Evolutionary conservation across 2,113 vertebrate species (phyloP).

Genomic region (Thoracochromis brauschi): DNA sequence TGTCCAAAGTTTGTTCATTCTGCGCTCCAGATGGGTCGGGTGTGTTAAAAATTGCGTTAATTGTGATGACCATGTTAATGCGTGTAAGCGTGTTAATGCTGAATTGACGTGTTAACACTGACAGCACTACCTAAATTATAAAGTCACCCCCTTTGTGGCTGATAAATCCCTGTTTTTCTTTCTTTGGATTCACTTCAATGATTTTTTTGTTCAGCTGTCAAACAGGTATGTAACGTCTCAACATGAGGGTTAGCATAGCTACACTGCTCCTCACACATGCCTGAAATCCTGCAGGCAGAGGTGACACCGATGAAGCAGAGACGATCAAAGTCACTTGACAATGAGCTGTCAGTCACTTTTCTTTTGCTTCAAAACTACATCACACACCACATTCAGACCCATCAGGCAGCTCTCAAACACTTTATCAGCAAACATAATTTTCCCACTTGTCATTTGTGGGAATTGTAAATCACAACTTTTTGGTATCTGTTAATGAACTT

Average conservation of each 20-base stretch:
- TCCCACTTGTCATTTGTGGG: not conserved
- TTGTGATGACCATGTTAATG: not conserved
- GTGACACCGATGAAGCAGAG: not conserved
- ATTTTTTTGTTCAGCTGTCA: not conserved
- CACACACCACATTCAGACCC: not conserved
- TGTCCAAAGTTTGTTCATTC: too few species aligned
- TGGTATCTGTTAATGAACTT: not conserved
- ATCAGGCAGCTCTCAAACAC: not conserved
- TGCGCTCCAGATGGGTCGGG: not conserved
- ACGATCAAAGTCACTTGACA: not conserved
- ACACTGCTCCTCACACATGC: not conserved
- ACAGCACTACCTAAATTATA: not conserved
- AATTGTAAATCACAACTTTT: not conserved
- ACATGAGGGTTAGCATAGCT: not conserved
- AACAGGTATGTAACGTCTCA: not conserved
- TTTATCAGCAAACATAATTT: not conserved
- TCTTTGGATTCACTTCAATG: not conserved
- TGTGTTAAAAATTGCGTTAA: not conserved
- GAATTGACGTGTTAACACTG: not conserved
- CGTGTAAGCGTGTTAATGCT: not conserved
- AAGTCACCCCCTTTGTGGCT: not conserved
- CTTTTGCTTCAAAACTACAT: not conserved
- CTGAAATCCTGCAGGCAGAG: not conserved
- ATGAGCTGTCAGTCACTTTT: not conserved
- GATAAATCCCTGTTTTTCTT: not conserved